These are phyloP conservation scores for Procambarus virginalis DNA, from an alignment of 1,140 invertebrate species.

Conservation along the genomic window DNA sequence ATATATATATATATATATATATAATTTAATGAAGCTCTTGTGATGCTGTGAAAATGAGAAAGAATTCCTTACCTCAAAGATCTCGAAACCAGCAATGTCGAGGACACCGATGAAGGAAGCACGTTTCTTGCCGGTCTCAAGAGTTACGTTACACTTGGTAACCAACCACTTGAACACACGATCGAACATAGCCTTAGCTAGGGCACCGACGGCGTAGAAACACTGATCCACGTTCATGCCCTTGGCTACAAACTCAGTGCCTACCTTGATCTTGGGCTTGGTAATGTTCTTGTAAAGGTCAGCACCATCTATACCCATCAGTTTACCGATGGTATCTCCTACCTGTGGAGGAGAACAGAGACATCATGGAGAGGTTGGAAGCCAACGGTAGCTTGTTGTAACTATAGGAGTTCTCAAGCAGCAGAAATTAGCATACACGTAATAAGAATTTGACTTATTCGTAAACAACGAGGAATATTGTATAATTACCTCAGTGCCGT, in stretches of 20 bases:
- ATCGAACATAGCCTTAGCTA: conserved; percentile 77
- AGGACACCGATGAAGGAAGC: conserved; percentile 99
- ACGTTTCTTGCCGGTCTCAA: conserved; percentile 83
- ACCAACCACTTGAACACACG: conserved; percentile 50
- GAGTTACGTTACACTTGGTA: conserved; percentile 36
- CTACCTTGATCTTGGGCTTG: conserved; percentile 73
- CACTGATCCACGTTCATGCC: conserved; percentile 72
- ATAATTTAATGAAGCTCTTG: neutral
- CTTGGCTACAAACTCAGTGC: conserved; percentile 43
- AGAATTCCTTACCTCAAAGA: conserved; percentile 98
- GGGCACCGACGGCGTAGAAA: conserved; percentile 75
- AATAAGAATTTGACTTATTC: neutral
- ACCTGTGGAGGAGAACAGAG: conserved; percentile 74
- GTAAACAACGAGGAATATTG: no score
- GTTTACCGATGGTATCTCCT: conserved; percentile 77
- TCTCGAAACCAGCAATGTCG: conserved; percentile 80
- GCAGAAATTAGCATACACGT: neutral
- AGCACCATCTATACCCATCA: conserved; percentile 76
- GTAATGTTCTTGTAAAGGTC: conserved; percentile 78
- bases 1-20: neutral
- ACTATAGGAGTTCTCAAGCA: neutral
- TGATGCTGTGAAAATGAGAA: conserved; percentile 75
- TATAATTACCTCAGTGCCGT: conserved; percentile 75
- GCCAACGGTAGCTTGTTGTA: no score
- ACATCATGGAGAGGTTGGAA: neutral